A percentile compares a stretch with the other conserved stretches of the same genome.
These are phyloP conservation scores for Tapirus indicus DNA, from an alignment of 2,797 vertebrate species.

Conservation along the genomic window DNA sequence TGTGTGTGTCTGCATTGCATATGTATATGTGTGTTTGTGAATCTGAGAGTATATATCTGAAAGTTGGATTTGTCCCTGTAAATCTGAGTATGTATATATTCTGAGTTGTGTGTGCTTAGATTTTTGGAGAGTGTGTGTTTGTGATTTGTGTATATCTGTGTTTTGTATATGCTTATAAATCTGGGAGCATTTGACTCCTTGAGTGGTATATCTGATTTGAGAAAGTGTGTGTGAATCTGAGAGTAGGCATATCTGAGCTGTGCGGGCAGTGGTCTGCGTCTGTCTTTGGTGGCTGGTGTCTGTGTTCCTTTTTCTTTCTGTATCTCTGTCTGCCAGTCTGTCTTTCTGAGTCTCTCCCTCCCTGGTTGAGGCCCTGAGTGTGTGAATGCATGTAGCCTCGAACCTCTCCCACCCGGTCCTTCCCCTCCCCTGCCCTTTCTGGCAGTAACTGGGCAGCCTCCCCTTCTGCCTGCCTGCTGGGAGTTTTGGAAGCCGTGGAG, in stretches of 20 bases:
- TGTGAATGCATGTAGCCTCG: neutral
- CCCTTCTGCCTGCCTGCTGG: constrained; percentile 71
- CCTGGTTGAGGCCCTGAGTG: neutral
- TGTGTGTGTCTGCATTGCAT: neutral
- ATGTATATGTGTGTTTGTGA: neutral
- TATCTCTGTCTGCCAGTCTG: constrained; percentile 33
- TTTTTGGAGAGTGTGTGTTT: neutral
- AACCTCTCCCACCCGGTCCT: neutral
- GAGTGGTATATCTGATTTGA: constrained; percentile 18
- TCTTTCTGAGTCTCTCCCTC: constrained; percentile 53
- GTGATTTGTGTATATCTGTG: constrained; percentile 24
- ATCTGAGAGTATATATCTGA: neutral
- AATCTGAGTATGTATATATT: neutral
- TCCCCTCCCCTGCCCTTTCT: constrained; percentile 47
- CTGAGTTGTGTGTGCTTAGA: neutral
- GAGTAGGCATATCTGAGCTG: neutral
- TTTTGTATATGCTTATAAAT: constrained; percentile 43
- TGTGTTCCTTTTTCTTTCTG: constrained; percentile 44
- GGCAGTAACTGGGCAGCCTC: constrained; percentile 78
- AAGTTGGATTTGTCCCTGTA: constrained; percentile 14
- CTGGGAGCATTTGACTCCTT: neutral
- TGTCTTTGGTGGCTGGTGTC: neutral
- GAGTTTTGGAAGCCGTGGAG: constrained; percentile 73
- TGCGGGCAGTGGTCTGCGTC: constrained; percentile 17
- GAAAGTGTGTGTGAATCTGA: constrained; percentile 19